Conservation (phyloP, 2,113 vertebrate species). For the Origma solitaria region DNA sequence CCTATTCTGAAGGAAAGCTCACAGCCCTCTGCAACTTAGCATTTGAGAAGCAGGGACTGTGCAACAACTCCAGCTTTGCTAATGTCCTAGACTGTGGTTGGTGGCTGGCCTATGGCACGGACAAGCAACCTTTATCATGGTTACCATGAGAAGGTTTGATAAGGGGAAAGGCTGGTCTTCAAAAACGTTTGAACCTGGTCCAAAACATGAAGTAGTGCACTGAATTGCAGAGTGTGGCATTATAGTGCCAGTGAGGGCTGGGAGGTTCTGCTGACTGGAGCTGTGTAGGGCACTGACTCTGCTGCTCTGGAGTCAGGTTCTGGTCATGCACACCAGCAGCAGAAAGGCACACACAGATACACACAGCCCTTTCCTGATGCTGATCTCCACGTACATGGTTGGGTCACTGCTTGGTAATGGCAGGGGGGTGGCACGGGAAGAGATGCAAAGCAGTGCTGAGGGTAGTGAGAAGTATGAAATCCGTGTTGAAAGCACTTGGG, state of each 20-base stretch:
- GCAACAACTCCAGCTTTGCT: not conserved
- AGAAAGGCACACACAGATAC: not conserved
- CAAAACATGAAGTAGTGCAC: not conserved
- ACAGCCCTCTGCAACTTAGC: not conserved
- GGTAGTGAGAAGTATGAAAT: not conserved
- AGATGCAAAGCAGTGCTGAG: not conserved
- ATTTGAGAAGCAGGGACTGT: not conserved
- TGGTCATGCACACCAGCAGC: not conserved
- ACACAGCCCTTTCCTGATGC: not conserved
- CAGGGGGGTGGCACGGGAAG: not conserved
- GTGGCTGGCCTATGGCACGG: not conserved
- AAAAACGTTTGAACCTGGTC: not conserved
- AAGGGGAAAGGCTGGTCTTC: not conserved
- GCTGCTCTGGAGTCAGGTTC: not conserved
- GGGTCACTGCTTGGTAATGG: not conserved
- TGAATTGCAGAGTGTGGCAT: not conserved
- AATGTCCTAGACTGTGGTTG: not conserved
- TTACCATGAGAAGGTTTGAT: not conserved
- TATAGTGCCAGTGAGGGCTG: not conserved
- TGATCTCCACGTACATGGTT: fast-evolving
- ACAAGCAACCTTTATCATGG: not conserved
- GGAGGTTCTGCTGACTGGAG: not conserved
- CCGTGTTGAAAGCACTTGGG: not conserved
- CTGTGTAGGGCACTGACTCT: not conserved
- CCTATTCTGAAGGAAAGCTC: not conserved